These are phyloP conservation scores for Coenonympha glycerion DNA, from an alignment of 2,888 invertebrate species.

Conservation along the genomic window DNA sequence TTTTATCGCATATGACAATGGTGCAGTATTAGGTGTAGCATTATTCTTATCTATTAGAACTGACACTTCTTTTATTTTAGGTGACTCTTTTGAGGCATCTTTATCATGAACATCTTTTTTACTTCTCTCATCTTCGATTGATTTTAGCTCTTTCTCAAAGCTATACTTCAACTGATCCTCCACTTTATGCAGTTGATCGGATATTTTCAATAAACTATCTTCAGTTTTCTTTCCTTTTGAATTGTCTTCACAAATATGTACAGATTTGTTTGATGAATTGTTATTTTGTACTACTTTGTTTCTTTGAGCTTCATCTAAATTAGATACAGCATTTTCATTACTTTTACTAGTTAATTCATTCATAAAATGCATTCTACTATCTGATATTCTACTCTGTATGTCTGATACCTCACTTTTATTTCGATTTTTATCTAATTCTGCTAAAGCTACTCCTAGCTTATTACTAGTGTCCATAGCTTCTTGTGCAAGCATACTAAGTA, in stretches of 20 bases:
- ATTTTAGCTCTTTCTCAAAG: constrained; percentile 63
- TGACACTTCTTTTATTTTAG: constrained; percentile 46
- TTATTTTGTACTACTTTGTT: constrained; percentile 28
- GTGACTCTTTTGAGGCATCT: constrained; percentile 27
- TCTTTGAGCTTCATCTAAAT: constrained; percentile 44
- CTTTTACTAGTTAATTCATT: constrained; percentile 62
- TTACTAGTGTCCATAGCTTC: constrained; percentile 86
- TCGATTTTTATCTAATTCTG: constrained; percentile 73
- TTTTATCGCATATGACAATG: constrained; percentile 44
- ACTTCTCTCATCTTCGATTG: constrained; percentile 59
- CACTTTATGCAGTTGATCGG: constrained; percentile 66
- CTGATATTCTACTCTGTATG: constrained; percentile 68
- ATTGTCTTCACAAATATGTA: constrained; percentile 29
- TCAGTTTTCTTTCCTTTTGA: constrained; percentile 66
- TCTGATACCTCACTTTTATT: constrained; percentile 58
- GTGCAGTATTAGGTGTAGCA: constrained; percentile 42
- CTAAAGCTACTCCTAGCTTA: constrained; percentile 80
- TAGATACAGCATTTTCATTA: constrained; percentile 40
- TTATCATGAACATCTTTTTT: constrained; percentile 45
- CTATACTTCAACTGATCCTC: constrained; percentile 69
- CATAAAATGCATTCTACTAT: constrained; percentile 67
- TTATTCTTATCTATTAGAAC: constrained; percentile 46
- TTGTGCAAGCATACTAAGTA: constrained; percentile 82
- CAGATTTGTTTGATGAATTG: constrained; percentile 29
- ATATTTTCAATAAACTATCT: constrained; percentile 69